phyloP scores from a whole-genome alignment of 2,888 invertebrate genomes.

The Trimorus sp. region DNA sequence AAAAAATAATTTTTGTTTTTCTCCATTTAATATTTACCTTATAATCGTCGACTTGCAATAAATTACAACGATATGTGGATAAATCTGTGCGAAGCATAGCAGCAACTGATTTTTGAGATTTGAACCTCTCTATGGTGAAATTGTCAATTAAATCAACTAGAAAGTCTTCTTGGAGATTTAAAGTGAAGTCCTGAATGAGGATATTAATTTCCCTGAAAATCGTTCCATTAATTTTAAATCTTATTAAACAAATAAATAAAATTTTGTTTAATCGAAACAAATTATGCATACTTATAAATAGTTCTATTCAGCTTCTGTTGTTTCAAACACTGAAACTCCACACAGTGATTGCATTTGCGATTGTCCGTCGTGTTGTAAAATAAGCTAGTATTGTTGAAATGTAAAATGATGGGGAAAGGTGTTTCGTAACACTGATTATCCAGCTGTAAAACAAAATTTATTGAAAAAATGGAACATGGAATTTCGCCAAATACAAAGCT shows the following conservation, averaged over 20 bases:
- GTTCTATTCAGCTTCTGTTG: constrained; percentile 73
- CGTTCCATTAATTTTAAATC: constrained; percentile 1
- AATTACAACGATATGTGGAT: constrained; percentile 71
- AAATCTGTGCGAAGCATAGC: constrained; percentile 75
- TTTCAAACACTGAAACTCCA: constrained; percentile 76
- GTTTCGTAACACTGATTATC: constrained; percentile 90
- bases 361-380: constrained; percentile 72
- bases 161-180: constrained; percentile 77
- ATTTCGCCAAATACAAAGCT: too few species aligned
- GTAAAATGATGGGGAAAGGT: constrained; percentile 86
- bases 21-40: too few species aligned
- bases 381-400: constrained; percentile 83
- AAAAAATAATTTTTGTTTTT: too few species aligned
- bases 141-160: constrained; percentile 73
- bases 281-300: constrained; percentile 73
- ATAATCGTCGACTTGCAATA: constrained; percentile 33
- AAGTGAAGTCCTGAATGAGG: constrained; percentile 73
- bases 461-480: too few species aligned
- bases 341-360: constrained; percentile 74
- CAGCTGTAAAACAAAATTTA: constrained; percentile 82
- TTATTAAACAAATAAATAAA: background rate
- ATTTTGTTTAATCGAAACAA: background rate
- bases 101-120: constrained; percentile 76
- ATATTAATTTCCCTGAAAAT: constrained; percentile 73
- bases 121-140: constrained; percentile 71